Evolutionary conservation across 2,113 vertebrate genomes (phyloP), one percentile per base, ranked within the genome.

Genomic region (Arothron firmamentum): DNA sequence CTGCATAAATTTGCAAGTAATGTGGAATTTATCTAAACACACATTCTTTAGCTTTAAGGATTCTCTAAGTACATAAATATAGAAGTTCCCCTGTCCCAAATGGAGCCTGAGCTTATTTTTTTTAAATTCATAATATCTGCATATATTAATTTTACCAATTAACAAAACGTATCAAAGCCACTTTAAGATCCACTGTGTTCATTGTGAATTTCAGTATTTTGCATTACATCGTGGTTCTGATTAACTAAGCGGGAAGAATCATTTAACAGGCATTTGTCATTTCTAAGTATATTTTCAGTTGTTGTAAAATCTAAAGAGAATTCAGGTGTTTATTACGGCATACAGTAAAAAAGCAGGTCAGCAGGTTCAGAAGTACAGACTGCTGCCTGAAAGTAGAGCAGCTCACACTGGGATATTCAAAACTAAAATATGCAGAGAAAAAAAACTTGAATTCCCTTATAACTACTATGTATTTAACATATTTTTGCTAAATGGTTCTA

Each of bases 331-430:
- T 50, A 56, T 43, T 79, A 69, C 31, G 56, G 20, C 57, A 43
- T 45, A 20, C 49, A 62, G 55, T 62, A 78, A 77, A 79, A 64
- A 78, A 82, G 72, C 65, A 62, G 73, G 67, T 80, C 59, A 77
- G 68, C 67, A 70, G 59, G 76, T 70, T 80, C 74, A 73, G 66
- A 63, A 55, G 70, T 45, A 45, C 58, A 62, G 63, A 51, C 63
- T 62, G 62, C 69, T 72, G 78, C 70, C 51, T 54, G 45, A 58
- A 70, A 80, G 55, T 72, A 48, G 78, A 85, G 85, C 74, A 67
- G 62, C 54, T 86, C 84, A 73, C 81, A 62, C 43, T 51, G 59
- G 34, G 48, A 64, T 70, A 55, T 71, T 70, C n/a, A 77, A 70
- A 81, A 28, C 21, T 55, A 53, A 74, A 67, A 56, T 41, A 17